Evolutionary conservation across 1,140 invertebrate species (phyloP).

Genomic region (Alviniconcha marisindica): DNA sequence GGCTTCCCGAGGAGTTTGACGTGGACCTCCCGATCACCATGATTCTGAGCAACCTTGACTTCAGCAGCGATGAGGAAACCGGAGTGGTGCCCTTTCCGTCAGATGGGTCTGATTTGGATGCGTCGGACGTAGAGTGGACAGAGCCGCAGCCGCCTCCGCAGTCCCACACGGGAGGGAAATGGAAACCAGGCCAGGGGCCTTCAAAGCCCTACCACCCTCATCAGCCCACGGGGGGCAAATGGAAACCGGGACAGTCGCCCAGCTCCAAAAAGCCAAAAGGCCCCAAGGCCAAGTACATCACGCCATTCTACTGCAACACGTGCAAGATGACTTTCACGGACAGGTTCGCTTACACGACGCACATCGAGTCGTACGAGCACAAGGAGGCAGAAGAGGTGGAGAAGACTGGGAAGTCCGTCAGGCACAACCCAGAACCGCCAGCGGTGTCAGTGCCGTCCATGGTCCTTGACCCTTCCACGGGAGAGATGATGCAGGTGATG

Average conservation of each 20-base stretch:
- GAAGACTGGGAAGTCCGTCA: background rate
- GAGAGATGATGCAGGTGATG: background rate
- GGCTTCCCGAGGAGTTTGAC: constrained; percentile 42
- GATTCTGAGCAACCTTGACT: constrained; percentile 68
- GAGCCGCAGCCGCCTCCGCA: constrained; percentile 75
- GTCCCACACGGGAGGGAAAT: constrained; percentile 85
- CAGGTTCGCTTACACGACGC: constrained; percentile 37
- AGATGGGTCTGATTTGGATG: constrained; percentile 56
- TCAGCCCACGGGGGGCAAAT: constrained; percentile 51
- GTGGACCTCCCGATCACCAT: constrained; percentile 63
- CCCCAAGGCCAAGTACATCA: constrained; percentile 45
- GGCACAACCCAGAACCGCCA: background rate
- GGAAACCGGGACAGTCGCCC: constrained; percentile 55
- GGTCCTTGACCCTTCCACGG: background rate
- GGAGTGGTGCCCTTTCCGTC: constrained; percentile 59
- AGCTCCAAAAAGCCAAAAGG: constrained; percentile 32
- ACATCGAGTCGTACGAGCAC: constrained; percentile 38
- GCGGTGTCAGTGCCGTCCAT: background rate
- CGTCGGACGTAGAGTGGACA: constrained; percentile 42
- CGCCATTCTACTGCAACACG: constrained; percentile 53
- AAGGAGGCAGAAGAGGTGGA: constrained; percentile 10
- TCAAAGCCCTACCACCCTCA: constrained; percentile 70
- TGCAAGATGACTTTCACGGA: constrained; percentile 52
- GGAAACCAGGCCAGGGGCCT: constrained; percentile 80
- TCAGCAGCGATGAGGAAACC: constrained; percentile 68